A percentile compares a stretch with the other conserved stretches of the same genome.
phyloP scores from a whole-genome alignment of 1,140 invertebrate species.

The Drosophila pandora region DNA sequence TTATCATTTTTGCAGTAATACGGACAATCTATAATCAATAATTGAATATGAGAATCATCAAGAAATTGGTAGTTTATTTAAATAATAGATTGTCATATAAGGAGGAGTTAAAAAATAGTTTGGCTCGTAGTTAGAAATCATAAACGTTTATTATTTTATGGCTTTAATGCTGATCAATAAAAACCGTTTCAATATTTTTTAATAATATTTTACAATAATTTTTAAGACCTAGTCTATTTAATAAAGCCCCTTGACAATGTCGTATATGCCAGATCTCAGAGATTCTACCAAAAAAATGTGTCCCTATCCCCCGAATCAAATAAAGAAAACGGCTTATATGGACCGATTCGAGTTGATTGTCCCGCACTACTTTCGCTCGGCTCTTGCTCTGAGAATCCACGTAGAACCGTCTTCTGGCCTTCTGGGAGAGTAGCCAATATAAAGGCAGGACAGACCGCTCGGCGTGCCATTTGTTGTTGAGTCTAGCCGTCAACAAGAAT shows the following conservation, averaged over 20 bases:
- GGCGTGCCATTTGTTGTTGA: slow-evolving; percentile 83
- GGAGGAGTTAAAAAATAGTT: no score
- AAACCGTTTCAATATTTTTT: no score
- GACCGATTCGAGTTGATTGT: slow-evolving; percentile 66
- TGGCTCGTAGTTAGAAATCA: no score
- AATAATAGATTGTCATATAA: no score
- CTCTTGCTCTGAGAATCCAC: slow-evolving; percentile 42
- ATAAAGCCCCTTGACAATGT: background rate
- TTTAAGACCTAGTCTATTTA: background rate
- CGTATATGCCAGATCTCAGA: background rate
- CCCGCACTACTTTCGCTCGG: slow-evolving; percentile 31
- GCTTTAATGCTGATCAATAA: no score
- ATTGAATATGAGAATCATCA: no score
- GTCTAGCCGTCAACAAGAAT: slow-evolving; percentile 79
- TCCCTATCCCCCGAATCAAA: slow-evolving; percentile 19
- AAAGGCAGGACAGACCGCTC: slow-evolving; percentile 62
- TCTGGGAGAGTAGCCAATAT: slow-evolving; percentile 52
- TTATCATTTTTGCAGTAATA: no score
- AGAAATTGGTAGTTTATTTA: no score
- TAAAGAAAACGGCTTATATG: slow-evolving; percentile 75
- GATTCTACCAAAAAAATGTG: slow-evolving; percentile 8
- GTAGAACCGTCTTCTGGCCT: background rate
- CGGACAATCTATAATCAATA: no score
- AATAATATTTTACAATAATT: background rate
- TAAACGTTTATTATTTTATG: no score